Base-by-base conservation (phyloP, 2,888 invertebrate genomes). In the Vannuccia rotundouncinata region DNA sequence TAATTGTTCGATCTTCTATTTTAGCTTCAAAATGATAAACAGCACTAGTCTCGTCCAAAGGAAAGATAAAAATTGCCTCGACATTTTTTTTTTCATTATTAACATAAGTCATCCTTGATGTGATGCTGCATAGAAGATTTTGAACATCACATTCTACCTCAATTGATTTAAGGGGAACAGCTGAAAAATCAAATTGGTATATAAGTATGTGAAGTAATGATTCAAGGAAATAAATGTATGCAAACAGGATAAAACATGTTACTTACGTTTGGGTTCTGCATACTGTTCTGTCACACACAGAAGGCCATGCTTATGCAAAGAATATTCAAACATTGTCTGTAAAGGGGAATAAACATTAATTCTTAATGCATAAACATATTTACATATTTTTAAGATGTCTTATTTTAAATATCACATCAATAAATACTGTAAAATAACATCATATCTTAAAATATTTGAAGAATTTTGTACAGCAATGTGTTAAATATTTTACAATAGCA, bases 21-120 rank as follows among this genome's bases (percentile, higher is more conserved):
- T 83, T 82, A 13, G 85, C 85, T 77, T 84, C 84, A 81, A 85
- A 84, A 27, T 83, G 83, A 79, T 84, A 85, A 10, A 85, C 84
- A 5, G 84, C 84, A 79, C 84, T 82, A 27, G 82, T 82, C 27
- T 83, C 83, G 77, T 85, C 85, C 78, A 85, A 79, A 17, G 85
- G 85, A 78, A 85, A 85, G 1, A 83, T 83, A 81, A 84, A 85
- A 28, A 82, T 81, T 30, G 83, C 84, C 77, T 85, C 84, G 5
- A 84, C 76, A 2, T 84, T 82, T 1, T 82, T 80, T n/a, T 82
- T 78, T 30, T 82, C 83, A n/a, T 82, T 81, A 79, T 84, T 85
- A 74, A 79, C 75, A 79, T 84, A 85, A 10, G 66, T 77, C 28
- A 84, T 80, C 0, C 59, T 82, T 5, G 84, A 82, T n/a, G 81